Percentiles rank a stretch among this genome's conserved stretches.
phyloP scores from a whole-genome alignment of 2,888 invertebrate genomes.

The Lamproptera curius region DNA sequence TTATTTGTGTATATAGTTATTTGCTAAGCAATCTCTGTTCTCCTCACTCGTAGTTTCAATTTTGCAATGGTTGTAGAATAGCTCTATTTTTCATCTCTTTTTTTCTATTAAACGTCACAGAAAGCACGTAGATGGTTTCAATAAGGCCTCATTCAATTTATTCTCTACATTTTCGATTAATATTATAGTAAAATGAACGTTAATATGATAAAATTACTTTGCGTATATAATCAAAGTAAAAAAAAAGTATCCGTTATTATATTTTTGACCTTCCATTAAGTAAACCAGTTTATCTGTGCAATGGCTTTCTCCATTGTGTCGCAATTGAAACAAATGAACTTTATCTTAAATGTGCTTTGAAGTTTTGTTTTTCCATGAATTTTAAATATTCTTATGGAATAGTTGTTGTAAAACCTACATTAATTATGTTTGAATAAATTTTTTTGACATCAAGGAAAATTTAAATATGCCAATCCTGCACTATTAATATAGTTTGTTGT shows the following conservation, averaged over 20 bases:
- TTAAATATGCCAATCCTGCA: constrained; percentile 17
- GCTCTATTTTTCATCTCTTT: too few species aligned
- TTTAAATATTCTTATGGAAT: neutral
- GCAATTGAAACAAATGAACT: too few species aligned
- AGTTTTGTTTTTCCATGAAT: neutral
- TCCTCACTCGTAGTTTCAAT: neutral
- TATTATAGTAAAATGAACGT: too few species aligned
- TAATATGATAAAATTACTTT: too few species aligned
- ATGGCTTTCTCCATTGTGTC: too few species aligned
- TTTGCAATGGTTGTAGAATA: neutral
- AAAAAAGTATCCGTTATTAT: too few species aligned
- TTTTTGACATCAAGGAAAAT: constrained; percentile 24
- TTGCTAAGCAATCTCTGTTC: constrained; percentile 33
- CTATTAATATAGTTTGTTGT: neutral
- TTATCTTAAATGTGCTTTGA: too few species aligned
- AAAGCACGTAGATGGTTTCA: too few species aligned
- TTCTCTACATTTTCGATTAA: too few species aligned
- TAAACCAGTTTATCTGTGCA: neutral
- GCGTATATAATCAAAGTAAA: too few species aligned
- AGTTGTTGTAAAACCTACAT: constrained; percentile 26
- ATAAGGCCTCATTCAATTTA: too few species aligned
- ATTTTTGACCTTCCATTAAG: neutral
- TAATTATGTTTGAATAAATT: constrained; percentile 27
- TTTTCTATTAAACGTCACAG: too few species aligned
- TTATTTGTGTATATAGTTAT: constrained; percentile 32